Evolutionary conservation across 2,113 vertebrate species (phyloP).

Genomic region (Pseudonaja textilis): DNA sequence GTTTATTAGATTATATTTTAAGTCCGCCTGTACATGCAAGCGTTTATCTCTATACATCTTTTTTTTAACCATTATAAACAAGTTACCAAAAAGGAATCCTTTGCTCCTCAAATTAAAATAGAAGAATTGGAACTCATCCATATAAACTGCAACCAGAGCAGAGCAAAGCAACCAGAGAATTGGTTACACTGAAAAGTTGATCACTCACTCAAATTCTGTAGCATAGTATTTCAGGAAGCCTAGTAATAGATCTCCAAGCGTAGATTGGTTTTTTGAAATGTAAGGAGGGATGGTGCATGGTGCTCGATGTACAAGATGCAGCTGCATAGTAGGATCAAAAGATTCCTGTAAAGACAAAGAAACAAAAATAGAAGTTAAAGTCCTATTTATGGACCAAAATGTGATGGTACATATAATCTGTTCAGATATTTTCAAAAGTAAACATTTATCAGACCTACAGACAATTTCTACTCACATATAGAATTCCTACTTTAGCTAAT

Average conservation of each 20-base stretch:
- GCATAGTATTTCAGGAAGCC: slow-evolving; percentile 95
- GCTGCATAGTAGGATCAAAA: slow-evolving; percentile 83
- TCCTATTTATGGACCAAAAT: background rate
- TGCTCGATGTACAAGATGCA: slow-evolving; percentile 83
- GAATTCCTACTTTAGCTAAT: background rate
- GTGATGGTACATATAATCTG: background rate
- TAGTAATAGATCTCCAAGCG: slow-evolving; percentile 87
- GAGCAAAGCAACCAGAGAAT: background rate
- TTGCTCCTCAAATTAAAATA: background rate
- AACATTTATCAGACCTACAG: background rate
- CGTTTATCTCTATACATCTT: background rate
- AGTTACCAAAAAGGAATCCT: background rate
- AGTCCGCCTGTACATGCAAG: background rate
- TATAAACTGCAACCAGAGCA: background rate
- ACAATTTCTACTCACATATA: background rate
- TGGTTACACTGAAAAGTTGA: slow-evolving; percentile 26
- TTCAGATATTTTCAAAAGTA: slow-evolving; percentile 11
- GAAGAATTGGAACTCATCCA: background rate
- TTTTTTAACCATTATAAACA: background rate
- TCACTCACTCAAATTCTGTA: slow-evolving; percentile 88
- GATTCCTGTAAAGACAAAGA: slow-evolving; percentile 76
- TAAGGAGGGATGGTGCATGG: slow-evolving; percentile 81
- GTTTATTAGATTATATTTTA: background rate
- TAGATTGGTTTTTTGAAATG: slow-evolving; percentile 83
- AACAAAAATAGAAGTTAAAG: slow-evolving; percentile 37